Conservation (phyloP, 2,113 vertebrate species). For the Actenoides hombroni region DNA sequence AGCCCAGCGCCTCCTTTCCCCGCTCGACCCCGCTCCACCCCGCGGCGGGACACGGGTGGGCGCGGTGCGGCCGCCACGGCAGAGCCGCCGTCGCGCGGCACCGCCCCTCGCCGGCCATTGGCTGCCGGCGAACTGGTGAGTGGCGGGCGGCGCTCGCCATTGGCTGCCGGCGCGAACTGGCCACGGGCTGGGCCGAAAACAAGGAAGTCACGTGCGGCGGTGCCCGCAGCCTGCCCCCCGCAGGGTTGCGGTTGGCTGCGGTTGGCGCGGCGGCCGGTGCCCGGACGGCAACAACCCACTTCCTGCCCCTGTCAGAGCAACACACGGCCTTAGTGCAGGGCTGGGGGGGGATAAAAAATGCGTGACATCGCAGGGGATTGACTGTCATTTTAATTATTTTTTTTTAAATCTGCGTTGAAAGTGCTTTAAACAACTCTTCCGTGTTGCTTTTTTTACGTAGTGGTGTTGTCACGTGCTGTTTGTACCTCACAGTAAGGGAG, state of each 20-base stretch:
- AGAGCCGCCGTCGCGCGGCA: not conserved
- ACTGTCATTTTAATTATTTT: no score
- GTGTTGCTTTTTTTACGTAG: accelerated
- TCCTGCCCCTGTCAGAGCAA: accelerated
- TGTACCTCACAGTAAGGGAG: not conserved
- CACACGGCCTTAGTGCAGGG: not conserved
- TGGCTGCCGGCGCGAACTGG: conserved; percentile 77
- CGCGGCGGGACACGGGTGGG: not conserved
- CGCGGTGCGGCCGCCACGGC: not conserved
- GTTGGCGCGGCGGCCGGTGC: accelerated
- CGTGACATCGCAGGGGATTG: not conserved
- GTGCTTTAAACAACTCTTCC: not conserved
- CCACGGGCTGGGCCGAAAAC: conserved; percentile 78
- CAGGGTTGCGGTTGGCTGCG: accelerated
- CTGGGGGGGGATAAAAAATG: not conserved
- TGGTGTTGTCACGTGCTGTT: accelerated
- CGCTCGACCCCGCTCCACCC: not conserved
- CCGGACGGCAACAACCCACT: accelerated
- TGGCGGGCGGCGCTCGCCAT: conserved; percentile 59
- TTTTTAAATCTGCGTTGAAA: not conserved
- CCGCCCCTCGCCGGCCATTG: conserved; percentile 73
- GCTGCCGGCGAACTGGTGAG: conserved; percentile 89
- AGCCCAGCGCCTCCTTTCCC: not conserved
- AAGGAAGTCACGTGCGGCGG: conserved; percentile 78
- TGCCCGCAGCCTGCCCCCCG: not conserved